phyloP scores from a whole-genome alignment of 1,140 invertebrate genomes.

The Drosophila truncata region DNA sequence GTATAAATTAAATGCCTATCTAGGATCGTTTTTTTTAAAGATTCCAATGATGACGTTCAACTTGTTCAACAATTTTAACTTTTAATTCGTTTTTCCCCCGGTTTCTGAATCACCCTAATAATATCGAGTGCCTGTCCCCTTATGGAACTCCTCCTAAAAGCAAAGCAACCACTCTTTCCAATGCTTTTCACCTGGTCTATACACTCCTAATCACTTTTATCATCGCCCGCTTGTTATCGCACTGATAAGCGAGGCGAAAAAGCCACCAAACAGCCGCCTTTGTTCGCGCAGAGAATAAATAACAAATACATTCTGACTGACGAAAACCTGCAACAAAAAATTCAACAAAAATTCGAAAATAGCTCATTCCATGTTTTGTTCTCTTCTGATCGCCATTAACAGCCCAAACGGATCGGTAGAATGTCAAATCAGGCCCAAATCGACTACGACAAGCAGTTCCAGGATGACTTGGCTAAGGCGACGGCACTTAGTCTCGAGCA shows the following conservation, averaged over 20 bases:
- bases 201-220: slow-evolving; percentile 76
- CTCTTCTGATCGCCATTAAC: slow-evolving; percentile 35
- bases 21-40: background rate
- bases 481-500: slow-evolving; percentile 94
- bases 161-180: background rate
- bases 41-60: background rate
- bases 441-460: slow-evolving; percentile 93
- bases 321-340: slow-evolving; percentile 28
- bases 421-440: slow-evolving; percentile 82
- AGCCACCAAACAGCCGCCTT: slow-evolving; percentile 36
- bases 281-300: slow-evolving; percentile 42
- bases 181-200: slow-evolving; percentile 9
- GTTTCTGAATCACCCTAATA: slow-evolving; percentile 22
- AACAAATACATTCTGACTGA: slow-evolving; percentile 25
- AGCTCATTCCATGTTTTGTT: slow-evolving; percentile 27
- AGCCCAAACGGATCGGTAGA: slow-evolving; percentile 51
- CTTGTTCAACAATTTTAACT: background rate
- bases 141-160: background rate
- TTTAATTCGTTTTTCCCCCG: background rate
- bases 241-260: slow-evolving; percentile 52
- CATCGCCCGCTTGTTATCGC: slow-evolving; percentile 59
- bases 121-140: background rate
- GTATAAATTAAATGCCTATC: background rate
- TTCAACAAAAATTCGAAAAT: slow-evolving; percentile 41
- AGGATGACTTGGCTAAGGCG: slow-evolving; percentile 94